Conservation (phyloP, 2,113 vertebrate species). For the Calyptomena viridis region DNA sequence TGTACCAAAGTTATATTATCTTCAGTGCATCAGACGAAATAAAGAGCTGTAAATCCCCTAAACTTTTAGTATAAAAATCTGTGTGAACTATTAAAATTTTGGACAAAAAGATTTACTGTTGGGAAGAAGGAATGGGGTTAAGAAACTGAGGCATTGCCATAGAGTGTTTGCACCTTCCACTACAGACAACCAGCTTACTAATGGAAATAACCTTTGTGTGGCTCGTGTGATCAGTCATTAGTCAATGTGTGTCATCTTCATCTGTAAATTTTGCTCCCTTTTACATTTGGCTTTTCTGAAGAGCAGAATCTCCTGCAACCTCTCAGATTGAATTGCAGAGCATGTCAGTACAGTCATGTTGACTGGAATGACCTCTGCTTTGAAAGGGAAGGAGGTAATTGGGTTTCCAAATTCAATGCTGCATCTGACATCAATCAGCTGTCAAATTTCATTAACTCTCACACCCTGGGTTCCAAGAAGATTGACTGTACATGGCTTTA, state of each 20-base stretch:
- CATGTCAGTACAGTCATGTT: neutral
- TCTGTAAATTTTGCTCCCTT: neutral
- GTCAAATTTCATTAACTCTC: constrained; percentile 61
- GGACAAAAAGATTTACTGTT: neutral
- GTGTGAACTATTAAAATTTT: neutral
- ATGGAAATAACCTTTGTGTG: neutral
- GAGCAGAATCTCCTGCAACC: neutral
- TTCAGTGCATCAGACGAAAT: neutral
- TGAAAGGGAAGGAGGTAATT: constrained; percentile 40
- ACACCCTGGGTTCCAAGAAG: neutral
- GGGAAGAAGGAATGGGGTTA: neutral
- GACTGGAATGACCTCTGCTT: constrained; percentile 53
- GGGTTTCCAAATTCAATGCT: constrained; percentile 46
- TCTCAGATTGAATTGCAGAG: neutral
- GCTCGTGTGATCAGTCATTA: neutral
- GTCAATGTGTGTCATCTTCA: neutral
- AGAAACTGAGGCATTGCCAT: neutral
- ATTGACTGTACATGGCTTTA: constrained; percentile 38
- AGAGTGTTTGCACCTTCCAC: neutral
- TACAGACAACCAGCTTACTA: neutral
- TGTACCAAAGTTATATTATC: neutral
- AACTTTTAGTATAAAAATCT: neutral
- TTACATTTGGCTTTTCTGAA: neutral
- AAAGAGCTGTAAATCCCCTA: neutral
- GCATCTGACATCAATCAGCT: constrained; percentile 47